Conservation (phyloP, 2,113 vertebrate species). For the Corythornis vintsioides region DNA sequence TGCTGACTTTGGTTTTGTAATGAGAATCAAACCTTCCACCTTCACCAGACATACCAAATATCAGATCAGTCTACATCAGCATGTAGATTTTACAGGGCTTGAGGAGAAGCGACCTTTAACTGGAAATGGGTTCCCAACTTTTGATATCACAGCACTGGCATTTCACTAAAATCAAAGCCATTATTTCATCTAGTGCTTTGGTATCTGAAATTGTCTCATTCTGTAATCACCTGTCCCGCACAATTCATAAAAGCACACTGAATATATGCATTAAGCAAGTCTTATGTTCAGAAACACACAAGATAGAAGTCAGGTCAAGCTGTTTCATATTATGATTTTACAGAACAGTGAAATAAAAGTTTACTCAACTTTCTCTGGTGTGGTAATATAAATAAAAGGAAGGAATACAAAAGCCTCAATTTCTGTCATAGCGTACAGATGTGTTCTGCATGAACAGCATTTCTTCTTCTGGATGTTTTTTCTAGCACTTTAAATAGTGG, state of each 20-base stretch:
- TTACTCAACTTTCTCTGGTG: background rate
- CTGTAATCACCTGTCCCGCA: background rate
- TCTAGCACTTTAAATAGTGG: background rate
- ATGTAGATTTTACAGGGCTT: constrained; percentile 12
- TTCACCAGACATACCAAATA: background rate
- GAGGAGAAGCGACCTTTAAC: constrained; percentile 35
- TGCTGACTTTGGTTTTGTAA: background rate
- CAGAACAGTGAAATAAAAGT: background rate
- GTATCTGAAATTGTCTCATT: background rate
- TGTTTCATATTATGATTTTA: background rate
- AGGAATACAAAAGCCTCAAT: background rate
- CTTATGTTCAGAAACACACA: background rate
- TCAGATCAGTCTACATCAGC: background rate
- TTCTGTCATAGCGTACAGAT: background rate
- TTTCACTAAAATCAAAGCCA: constrained; percentile 33
- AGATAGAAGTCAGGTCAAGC: background rate
- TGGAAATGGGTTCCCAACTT: constrained; percentile 23
- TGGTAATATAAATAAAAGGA: background rate
- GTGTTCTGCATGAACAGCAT: background rate
- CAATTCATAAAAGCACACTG: background rate
- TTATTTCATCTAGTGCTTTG: background rate
- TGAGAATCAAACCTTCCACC: background rate
- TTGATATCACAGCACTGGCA: background rate
- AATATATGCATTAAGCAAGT: background rate
- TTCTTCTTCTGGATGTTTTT: background rate